A percentile compares a stretch with the other conserved stretches of the same genome.
These are phyloP conservation scores for Misgurnus anguillicaudatus DNA, from an alignment of 2,113 vertebrate species.

Conservation along the genomic window DNA sequence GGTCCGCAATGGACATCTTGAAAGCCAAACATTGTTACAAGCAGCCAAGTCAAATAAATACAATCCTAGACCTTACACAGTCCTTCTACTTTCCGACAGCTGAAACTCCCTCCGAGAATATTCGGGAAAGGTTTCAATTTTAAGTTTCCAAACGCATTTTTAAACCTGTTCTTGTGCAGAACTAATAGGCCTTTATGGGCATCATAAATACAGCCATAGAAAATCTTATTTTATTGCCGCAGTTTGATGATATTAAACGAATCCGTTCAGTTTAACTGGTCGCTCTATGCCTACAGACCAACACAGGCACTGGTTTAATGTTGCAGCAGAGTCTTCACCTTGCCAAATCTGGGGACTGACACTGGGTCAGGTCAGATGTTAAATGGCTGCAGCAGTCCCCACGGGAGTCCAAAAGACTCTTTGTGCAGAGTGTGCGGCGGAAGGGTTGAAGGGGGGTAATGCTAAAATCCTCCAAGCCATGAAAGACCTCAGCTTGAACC, in stretches of 20 bases:
- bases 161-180: neutral
- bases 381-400: constrained; percentile 50
- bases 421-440: constrained; percentile 42
- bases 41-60: constrained; percentile 44
- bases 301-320: constrained; percentile 1
- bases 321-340: constrained; percentile 50
- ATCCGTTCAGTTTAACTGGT: constrained; percentile 1
- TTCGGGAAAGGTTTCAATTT: neutral
- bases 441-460: constrained; percentile 12
- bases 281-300: constrained; percentile 17
- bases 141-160: neutral
- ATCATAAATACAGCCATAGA: constrained; percentile 2
- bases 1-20: constrained; percentile 23
- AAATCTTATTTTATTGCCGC: neutral
- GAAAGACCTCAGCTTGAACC: constrained; percentile 41
- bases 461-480: constrained; percentile 35
- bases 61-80: constrained; percentile 27
- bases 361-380: constrained; percentile 61
- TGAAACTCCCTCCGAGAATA: constrained; percentile 29
- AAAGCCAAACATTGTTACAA: constrained; percentile 39
- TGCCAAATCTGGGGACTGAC: constrained; percentile 50
- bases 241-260: constrained; percentile 11
- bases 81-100: constrained; percentile 10
- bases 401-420: constrained; percentile 48
- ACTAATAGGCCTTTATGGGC: neutral